These are phyloP conservation scores for Poecilia gillii DNA, from an alignment of 2,797 vertebrate species.

Conservation along the genomic window DNA sequence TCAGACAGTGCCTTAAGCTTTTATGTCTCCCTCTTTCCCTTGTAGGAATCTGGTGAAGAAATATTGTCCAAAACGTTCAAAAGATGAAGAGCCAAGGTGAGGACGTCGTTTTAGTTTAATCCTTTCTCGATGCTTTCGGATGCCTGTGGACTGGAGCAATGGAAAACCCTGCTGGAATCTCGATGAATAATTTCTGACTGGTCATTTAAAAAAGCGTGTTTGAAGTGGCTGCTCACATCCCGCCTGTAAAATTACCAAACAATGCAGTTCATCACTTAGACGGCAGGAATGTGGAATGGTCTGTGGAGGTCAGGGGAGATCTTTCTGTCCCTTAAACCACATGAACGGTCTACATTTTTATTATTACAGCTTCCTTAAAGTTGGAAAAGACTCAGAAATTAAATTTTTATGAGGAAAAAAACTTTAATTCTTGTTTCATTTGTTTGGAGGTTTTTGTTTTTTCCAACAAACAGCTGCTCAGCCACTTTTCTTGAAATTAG, in stretches of 20 bases:
- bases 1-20: conserved; percentile 30
- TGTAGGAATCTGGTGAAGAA: conserved; percentile 96
- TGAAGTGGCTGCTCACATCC: neutral
- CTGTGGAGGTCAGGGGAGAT: neutral
- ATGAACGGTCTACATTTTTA: neutral
- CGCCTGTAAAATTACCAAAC: conserved; percentile 9
- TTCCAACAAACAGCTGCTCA: too few relatives aligned
- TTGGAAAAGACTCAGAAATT: neutral
- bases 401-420: too few relatives aligned
- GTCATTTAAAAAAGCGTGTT: conserved; percentile 1
- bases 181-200: conserved; percentile 18
- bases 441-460: too few relatives aligned
- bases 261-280: neutral
- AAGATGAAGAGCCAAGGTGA: conserved; percentile 98
- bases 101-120: conserved; percentile 3
- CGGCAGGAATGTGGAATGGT: neutral
- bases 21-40: conserved; percentile 14
- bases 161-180: conserved; percentile 6
- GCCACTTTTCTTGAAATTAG: too few relatives aligned
- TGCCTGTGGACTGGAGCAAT: neutral
- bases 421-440: too few relatives aligned
- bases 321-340: neutral
- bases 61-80: conserved; percentile 95
- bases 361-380: too few relatives aligned
- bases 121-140: neutral